Evolutionary conservation across 2,888 invertebrate species (phyloP), one percentile per base, ranked within the genome.

Genomic region (Eretmocerus hayati): DNA sequence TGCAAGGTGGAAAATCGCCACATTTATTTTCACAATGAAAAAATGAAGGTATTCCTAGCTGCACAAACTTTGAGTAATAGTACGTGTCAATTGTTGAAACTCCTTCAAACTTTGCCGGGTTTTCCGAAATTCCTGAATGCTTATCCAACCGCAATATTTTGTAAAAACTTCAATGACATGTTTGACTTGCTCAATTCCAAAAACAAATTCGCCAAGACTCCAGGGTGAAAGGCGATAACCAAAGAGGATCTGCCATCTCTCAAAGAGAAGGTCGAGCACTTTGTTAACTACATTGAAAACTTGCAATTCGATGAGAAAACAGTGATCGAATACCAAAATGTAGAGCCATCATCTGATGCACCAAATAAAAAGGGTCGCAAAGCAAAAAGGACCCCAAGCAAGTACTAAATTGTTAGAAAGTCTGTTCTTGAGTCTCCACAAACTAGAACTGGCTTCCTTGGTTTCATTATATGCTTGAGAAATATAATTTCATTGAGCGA

Each of bases 141-240:
- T 32, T 13, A 36, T 13, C 5, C 48, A 13, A 56, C 59, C n/a
- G 46, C 48, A 15, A n/a, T 35, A 37, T 59, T 58, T 43, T 53
- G 53, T 19, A 22, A 38, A 37, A 46, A 46, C 18, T 18, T 62
- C n/a, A 58, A 62, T 44, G 52, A 58, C 38, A 43, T 56, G 11
- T 60, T 60, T 51, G 58, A 62, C 44, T 46, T 62, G n/a, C 36
- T 59, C 8, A 62, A 62, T 46, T 46, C 45, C 19, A 42, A 45
- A 44, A 57, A 48, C 43, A 41, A 38, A 35, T 50, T 56, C 48
- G 43, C 42, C 21, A 42, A 38, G 38, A 41, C 26, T 33, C 43
- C 44, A 35, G 37, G 19, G 32, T 30, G 22, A 38, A 45, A 15
- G 32, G 35, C 31, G 26, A 26, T 49, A 9, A 35, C 26, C 4